A percentile compares a stretch with the other conserved stretches of the same genome.
Evolutionary conservation across 2,888 invertebrate species (phyloP).

Genomic region (Apodemia hepburni): DNA sequence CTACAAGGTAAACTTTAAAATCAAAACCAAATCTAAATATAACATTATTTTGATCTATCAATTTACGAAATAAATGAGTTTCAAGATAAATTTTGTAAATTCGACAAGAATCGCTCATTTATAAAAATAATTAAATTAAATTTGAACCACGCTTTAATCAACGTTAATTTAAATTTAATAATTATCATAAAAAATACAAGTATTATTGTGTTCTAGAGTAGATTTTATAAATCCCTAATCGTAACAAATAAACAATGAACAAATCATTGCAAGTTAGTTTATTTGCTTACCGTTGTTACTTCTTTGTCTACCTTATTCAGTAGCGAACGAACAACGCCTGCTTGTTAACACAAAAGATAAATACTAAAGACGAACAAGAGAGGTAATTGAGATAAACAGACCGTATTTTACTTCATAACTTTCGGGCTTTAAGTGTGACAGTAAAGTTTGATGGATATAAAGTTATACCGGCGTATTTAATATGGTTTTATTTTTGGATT

Average conservation of each 20-base stretch:
- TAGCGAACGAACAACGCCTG: constrained; percentile 43
- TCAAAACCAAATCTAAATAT: too few species aligned
- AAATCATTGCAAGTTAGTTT: constrained; percentile 53
- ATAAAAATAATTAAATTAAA: too few species aligned
- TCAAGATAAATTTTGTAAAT: too few species aligned
- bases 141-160: too few species aligned
- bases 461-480: background rate
- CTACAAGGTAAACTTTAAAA: too few species aligned
- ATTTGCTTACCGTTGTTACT: constrained; percentile 60
- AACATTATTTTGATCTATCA: too few species aligned
- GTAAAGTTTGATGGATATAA: constrained; percentile 43
- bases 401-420: constrained; percentile 63
- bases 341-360: constrained; percentile 69
- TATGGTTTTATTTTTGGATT: background rate
- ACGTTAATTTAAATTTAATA: too few species aligned
- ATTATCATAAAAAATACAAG: too few species aligned
- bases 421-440: constrained; percentile 55
- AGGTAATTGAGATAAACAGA: constrained; percentile 72
- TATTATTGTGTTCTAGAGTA: too few species aligned
- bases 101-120: too few species aligned
- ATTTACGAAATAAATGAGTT: too few species aligned
- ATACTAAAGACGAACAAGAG: constrained; percentile 63
- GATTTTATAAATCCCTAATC: background rate
- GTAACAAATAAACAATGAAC: background rate
- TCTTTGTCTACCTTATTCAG: constrained; percentile 59